Evolutionary conservation across 2,113 vertebrate genomes (phyloP).

Genomic region (Leucoraja erinaceus): DNA sequence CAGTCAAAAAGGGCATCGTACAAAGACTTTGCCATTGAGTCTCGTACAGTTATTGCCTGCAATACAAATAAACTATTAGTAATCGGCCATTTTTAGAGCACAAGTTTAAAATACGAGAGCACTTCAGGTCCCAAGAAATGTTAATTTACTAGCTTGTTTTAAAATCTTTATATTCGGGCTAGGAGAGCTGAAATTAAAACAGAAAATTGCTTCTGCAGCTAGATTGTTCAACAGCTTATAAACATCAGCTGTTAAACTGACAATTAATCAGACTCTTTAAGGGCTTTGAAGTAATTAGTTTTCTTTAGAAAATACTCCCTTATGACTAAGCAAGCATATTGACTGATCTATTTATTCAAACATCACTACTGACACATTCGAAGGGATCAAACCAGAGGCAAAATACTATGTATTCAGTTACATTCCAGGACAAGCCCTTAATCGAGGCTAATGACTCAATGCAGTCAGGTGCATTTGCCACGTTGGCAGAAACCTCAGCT

Average conservation of each 20-base stretch:
- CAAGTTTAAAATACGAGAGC: background rate
- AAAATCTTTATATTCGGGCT: background rate
- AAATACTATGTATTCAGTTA: background rate
- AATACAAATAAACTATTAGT: constrained; percentile 34
- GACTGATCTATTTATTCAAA: background rate
- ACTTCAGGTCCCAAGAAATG: background rate
- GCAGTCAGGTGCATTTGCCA: background rate
- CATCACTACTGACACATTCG: background rate
- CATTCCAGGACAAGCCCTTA: background rate
- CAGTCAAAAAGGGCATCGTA: constrained; percentile 96
- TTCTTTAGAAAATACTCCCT: background rate
- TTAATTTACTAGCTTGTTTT: background rate
- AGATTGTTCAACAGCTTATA: background rate
- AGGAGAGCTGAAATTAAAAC: background rate
- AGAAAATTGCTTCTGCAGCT: background rate
- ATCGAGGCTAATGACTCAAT: background rate
- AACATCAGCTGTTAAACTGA: background rate
- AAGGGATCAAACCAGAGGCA: background rate
- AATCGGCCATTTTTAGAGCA: background rate
- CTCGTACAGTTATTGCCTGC: constrained; percentile 85
- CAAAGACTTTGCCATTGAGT: constrained; percentile 94
- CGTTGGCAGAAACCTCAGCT: background rate
- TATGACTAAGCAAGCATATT: background rate
- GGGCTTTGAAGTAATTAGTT: background rate
- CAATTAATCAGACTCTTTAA: background rate